Conservation (phyloP, 2,888 invertebrate genomes). For the Oscheius sp. region DNA sequence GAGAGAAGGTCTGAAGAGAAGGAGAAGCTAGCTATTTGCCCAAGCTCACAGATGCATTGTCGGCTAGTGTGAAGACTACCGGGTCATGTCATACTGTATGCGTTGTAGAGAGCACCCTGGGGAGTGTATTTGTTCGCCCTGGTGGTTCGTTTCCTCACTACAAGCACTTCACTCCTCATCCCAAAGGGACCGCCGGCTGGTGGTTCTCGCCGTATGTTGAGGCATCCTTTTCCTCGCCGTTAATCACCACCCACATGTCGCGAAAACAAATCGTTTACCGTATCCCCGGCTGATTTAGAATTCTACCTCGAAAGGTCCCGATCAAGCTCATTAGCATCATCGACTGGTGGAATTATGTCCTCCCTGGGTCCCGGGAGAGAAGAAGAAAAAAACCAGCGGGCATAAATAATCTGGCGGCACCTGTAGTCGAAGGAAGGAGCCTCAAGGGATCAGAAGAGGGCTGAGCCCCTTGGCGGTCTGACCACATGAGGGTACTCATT, state of each 20-base stretch:
- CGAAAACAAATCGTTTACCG: slow-evolving; percentile 21
- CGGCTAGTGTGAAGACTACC: slow-evolving; percentile 23
- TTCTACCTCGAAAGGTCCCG: slow-evolving; percentile 9
- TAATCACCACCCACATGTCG: slow-evolving; percentile 19
- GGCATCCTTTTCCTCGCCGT: background rate
- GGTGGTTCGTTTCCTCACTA: too few relatives aligned
- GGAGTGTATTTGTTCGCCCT: slow-evolving; percentile 23
- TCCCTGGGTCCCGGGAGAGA: background rate
- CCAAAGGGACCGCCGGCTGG: slow-evolving; percentile 19
- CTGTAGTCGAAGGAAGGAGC: slow-evolving; percentile 11
- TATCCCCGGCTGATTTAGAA: background rate
- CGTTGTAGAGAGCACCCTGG: background rate
- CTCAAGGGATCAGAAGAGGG: slow-evolving; percentile 15
- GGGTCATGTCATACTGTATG: slow-evolving; percentile 23
- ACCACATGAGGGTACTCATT: slow-evolving; percentile 12
- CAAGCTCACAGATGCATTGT: slow-evolving; percentile 8
- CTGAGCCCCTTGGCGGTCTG: slow-evolving; percentile 4
- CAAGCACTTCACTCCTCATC: slow-evolving; percentile 21
- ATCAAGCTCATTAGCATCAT: background rate
- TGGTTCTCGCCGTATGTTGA: background rate
- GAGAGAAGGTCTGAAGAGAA: background rate
- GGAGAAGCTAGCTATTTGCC: background rate
- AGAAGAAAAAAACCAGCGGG: slow-evolving; percentile 9
- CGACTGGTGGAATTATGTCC: background rate
- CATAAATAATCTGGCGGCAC: slow-evolving; percentile 23